phyloP scores from a whole-genome alignment of 2,113 vertebrate genomes.

The Hydrolagus affinis region DNA sequence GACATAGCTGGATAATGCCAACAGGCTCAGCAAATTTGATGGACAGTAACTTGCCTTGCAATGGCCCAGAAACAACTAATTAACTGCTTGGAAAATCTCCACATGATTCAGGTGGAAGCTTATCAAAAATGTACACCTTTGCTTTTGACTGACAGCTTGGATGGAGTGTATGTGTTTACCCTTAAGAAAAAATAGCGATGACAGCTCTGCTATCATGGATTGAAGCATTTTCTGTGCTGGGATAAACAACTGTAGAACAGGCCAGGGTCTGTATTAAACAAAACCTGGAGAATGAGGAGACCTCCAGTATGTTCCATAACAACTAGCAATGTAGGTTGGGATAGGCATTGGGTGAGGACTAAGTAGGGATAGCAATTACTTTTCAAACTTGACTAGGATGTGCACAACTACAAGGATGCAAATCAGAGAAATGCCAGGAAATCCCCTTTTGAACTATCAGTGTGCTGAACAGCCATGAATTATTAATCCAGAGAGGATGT shows the following conservation, averaged over 20 bases:
- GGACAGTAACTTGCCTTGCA: slow-evolving; percentile 64
- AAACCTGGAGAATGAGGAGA: slow-evolving; percentile 38
- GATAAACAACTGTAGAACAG: slow-evolving; percentile 42
- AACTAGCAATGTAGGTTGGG: slow-evolving; percentile 26
- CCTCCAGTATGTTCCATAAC: slow-evolving; percentile 31
- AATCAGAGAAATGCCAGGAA: slow-evolving; percentile 36
- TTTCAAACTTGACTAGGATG: neutral
- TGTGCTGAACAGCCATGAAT: slow-evolving; percentile 54
- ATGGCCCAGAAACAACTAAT: slow-evolving; percentile 69
- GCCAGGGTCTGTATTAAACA: slow-evolving; percentile 39
- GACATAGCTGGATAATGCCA: slow-evolving; percentile 72
- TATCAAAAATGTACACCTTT: slow-evolving; percentile 62
- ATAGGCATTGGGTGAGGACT: slow-evolving; percentile 23
- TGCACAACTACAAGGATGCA: neutral
- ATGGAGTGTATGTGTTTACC: slow-evolving; percentile 39
- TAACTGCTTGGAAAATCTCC: slow-evolving; percentile 68
- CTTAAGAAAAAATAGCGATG: slow-evolving; percentile 42
- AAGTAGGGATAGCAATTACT: slow-evolving; percentile 37
- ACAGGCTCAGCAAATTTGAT: slow-evolving; percentile 64
- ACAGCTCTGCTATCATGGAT: slow-evolving; percentile 44
- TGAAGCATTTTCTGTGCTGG: slow-evolving; percentile 40
- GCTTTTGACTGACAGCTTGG: slow-evolving; percentile 52
- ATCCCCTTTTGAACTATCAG: slow-evolving; percentile 35
- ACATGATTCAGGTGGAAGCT: slow-evolving; percentile 60
- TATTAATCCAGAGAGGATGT: slow-evolving; percentile 60